A percentile compares a stretch with the other conserved stretches of the same genome.
These are phyloP conservation scores for Macrophya annulata DNA, from an alignment of 2,888 invertebrate genomes.

Conservation along the genomic window DNA sequence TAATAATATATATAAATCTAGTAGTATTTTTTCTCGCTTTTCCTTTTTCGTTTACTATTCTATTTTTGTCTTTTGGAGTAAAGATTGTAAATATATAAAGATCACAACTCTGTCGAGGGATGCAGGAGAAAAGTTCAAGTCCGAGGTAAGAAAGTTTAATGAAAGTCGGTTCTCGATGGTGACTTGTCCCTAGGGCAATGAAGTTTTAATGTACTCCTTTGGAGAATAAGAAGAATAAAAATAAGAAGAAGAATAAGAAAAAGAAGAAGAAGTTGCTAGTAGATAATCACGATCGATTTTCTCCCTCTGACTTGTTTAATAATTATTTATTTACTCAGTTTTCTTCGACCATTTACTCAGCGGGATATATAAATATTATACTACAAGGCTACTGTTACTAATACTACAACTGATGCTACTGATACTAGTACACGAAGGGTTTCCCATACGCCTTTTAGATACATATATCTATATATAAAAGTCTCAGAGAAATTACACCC, in stretches of 20 bases:
- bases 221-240: neutral
- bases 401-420: neutral
- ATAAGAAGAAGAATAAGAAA: neutral
- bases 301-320: neutral
- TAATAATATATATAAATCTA: neutral
- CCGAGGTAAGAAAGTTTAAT: slow-evolving; percentile 32
- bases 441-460: neutral
- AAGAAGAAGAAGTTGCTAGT: neutral
- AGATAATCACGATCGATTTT: slow-evolving; percentile 35
- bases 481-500: slow-evolving; percentile 40
- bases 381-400: neutral
- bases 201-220: slow-evolving; percentile 33
- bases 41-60: neutral
- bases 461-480: neutral
- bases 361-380: slow-evolving; percentile 13
- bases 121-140: neutral
- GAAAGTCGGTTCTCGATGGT: slow-evolving; percentile 3
- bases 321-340: slow-evolving; percentile 34
- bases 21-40: neutral
- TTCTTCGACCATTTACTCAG: neutral
- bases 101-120: neutral
- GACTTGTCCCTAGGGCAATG: slow-evolving; percentile 21
- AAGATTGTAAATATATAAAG: slow-evolving; percentile 7
- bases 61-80: neutral
- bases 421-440: neutral